Percentiles rank a stretch among this genome's conserved stretches.
These are phyloP conservation scores for Oncorhynchus tshawytscha DNA, from an alignment of 2,113 vertebrate genomes.

Conservation along the genomic window DNA sequence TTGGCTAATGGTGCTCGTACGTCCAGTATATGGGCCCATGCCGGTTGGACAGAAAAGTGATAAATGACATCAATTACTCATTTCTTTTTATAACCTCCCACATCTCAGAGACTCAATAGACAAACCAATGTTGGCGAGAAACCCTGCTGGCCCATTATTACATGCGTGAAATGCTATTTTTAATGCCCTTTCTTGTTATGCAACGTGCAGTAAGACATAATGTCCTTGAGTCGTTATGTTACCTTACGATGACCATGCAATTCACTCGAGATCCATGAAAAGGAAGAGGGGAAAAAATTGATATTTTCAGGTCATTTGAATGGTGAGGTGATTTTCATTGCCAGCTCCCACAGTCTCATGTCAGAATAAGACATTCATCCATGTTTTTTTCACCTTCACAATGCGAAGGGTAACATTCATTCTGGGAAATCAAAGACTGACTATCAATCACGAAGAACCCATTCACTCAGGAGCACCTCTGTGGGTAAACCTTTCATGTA, in stretches of 20 bases:
- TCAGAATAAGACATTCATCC: no score
- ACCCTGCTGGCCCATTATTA: constrained; percentile 64
- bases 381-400: constrained; percentile 25
- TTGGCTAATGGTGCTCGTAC: constrained; percentile 66
- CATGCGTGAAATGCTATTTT: constrained; percentile 52
- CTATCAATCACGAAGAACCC: constrained; percentile 52
- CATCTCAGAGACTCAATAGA: constrained; percentile 55
- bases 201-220: constrained; percentile 45
- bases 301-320: constrained; percentile 33
- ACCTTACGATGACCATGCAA: constrained; percentile 59
- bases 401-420: constrained; percentile 49
- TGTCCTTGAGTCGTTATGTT: constrained; percentile 35
- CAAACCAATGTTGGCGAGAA: constrained; percentile 54
- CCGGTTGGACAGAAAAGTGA: constrained; percentile 58
- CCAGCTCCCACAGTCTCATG: no score
- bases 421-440: constrained; percentile 42
- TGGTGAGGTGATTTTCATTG: constrained; percentile 48
- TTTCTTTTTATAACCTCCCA: constrained; percentile 63
- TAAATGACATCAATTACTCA: constrained; percentile 77
- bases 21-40: constrained; percentile 26
- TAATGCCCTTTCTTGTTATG: constrained; percentile 56
- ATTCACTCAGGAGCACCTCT: constrained; percentile 35
- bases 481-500: constrained; percentile 29
- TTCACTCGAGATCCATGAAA: constrained; percentile 46
- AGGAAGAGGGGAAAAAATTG: background rate